Evolutionary conservation across 2,888 invertebrate species (phyloP).

Genomic region (Eretmocerus hayati): DNA sequence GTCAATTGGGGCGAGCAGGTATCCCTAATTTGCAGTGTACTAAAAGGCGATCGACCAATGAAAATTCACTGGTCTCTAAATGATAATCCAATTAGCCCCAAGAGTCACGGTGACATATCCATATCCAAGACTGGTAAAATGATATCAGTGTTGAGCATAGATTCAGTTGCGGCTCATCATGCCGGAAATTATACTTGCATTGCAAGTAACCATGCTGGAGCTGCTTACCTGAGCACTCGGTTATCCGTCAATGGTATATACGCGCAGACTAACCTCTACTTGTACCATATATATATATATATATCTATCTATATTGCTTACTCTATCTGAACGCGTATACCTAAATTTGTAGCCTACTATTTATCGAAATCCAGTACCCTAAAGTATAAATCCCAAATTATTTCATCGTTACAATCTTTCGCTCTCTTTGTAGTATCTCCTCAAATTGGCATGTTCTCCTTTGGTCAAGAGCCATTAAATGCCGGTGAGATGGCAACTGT

Average conservation of each 20-base stretch:
- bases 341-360: no score
- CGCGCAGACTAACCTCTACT: not conserved
- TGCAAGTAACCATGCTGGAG: constrained; percentile 44
- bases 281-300: no score
- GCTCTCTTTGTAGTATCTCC: constrained; percentile 60
- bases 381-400: not conserved
- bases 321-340: no score
- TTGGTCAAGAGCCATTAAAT: constrained; percentile 66
- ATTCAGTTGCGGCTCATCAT: constrained; percentile 36
- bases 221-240: constrained; percentile 47
- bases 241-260: constrained; percentile 48
- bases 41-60: constrained; percentile 70
- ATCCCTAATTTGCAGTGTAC: constrained; percentile 60
- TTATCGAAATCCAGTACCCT: not conserved
- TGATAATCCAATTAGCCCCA: constrained; percentile 30
- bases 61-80: constrained; percentile 60
- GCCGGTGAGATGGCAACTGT: constrained; percentile 71
- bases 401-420: no score
- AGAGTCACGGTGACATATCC: constrained; percentile 34
- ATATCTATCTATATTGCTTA: no score
- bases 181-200: constrained; percentile 43
- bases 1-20: constrained; percentile 65
- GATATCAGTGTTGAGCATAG: constrained; percentile 45
- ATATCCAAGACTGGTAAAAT: constrained; percentile 38
- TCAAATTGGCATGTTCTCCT: constrained; percentile 65